Base-by-base conservation (phyloP, 2,888 invertebrate species). In the Serripes groenlandicus region DNA sequence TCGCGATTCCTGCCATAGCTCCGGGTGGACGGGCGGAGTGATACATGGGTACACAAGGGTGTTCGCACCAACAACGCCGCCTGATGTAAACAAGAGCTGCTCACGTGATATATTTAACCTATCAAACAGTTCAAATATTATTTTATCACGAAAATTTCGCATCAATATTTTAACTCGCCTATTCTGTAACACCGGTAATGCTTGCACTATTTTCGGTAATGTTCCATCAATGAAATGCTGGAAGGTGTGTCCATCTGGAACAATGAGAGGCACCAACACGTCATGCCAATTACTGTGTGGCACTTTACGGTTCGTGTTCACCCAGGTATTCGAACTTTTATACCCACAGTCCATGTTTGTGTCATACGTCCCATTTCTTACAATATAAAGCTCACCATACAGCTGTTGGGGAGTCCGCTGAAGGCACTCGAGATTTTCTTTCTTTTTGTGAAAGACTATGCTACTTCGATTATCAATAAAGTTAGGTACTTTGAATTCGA, bases 221-320 rank as follows among this genome's bases (percentile, higher is more conserved):
- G 74, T 62, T 15, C 78, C 73, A 58, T 78, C 78, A 3, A 78
- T n/a, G 23, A 79, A 79, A 32, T 79, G 79, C 54, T 79, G 79
- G 54, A 79, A 79, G 18, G 75, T 75, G 9, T 69, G 42, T 1
- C 75, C 74, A 62, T 75, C 79, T 18, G 79, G 79, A 11, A 70
- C 64, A 1, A 75, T 52, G 21, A 79, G 28, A 21, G 72, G 78
- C 18, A 66, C 72, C 4, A 72, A 11, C 11, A 52, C 23, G 15
- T 54, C 35, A 54, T 37, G 52, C 78, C 78, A 78, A 56, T 32
- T 32, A n/a, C n/a, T 23, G 23, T 23, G 21, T 1, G 26, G 21
- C 4, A 71, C 56, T 4, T 26, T 28, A 56, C 71, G 54, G 5
- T 54, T 26, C 18, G 23, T 54, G 11, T 56, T 54, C 21, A 71